These are phyloP conservation scores for Bergia sp. DNA, from an alignment of 92 coral and sea anemone genomes.

Conservation along the genomic window DNA sequence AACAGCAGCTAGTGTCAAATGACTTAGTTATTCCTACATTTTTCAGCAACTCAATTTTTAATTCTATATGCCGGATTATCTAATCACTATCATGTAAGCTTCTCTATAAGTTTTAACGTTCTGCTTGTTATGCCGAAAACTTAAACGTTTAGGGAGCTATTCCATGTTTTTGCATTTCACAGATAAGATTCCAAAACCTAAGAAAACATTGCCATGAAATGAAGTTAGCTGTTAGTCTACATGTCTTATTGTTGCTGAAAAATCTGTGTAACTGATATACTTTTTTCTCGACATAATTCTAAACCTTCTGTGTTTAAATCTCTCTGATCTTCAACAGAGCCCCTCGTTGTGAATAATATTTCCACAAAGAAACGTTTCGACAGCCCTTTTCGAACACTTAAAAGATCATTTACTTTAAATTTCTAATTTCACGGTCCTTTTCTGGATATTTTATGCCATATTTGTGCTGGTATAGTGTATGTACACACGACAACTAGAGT, in stretches of 20 bases:
- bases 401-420: neutral
- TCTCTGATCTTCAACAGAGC: neutral
- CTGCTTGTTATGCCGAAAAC: too few relatives aligned
- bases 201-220: too few relatives aligned
- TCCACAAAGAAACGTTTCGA: neutral
- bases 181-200: too few relatives aligned
- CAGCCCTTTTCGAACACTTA: neutral
- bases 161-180: too few relatives aligned
- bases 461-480: neutral
- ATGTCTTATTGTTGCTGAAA: neutral
- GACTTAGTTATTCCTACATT: neutral
- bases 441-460: neutral
- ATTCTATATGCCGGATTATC: too few relatives aligned
- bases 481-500: neutral
- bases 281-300: neutral
- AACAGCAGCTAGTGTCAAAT: neutral
- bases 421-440: neutral
- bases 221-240: too few relatives aligned
- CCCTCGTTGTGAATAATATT: neutral
- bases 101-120: too few relatives aligned
- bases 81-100: too few relatives aligned
- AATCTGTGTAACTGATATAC: neutral
- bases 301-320: too few relatives aligned
- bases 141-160: too few relatives aligned
- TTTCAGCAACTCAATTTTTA: too few relatives aligned